A percentile compares a stretch with the other conserved stretches of the same genome.
Evolutionary conservation across 2,888 invertebrate species (phyloP).

Genomic region (Agrilus mali): DNA sequence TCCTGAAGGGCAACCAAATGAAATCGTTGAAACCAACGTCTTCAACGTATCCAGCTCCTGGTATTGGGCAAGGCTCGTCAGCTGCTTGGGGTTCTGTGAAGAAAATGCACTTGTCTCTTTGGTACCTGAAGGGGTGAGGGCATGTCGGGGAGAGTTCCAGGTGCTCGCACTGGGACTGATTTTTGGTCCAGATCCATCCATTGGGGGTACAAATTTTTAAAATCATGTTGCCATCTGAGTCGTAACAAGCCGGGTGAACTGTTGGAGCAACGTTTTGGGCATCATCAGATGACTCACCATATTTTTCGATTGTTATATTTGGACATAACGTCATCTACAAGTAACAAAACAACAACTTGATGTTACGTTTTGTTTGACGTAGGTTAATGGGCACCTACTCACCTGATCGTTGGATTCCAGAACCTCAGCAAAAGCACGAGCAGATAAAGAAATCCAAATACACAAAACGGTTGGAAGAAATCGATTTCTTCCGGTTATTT

Average conservation of each 20-base stretch:
- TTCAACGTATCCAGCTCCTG: constrained; percentile 15
- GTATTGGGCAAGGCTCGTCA: constrained; percentile 17
- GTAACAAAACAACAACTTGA: too few relatives aligned
- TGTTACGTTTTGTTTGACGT: too few relatives aligned
- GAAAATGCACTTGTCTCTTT: constrained; percentile 23
- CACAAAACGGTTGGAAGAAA: too few relatives aligned
- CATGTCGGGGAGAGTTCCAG: constrained; percentile 14
- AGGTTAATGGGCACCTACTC: too few relatives aligned
- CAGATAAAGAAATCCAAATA: too few relatives aligned
- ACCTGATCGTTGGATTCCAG: too few relatives aligned
- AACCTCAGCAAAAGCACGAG: too few relatives aligned
- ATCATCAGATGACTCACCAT: too few relatives aligned
- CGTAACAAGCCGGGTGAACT: constrained; percentile 24
- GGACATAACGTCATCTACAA: too few relatives aligned
- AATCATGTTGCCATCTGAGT: constrained; percentile 18
- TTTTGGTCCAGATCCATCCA: constrained; percentile 20
- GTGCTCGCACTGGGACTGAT: constrained; percentile 16
- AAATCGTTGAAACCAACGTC: constrained; percentile 7
- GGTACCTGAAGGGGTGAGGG: constrained; percentile 15
- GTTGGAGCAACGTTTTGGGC: too few relatives aligned
- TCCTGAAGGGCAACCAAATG: constrained; percentile 21
- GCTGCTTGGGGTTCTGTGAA: constrained; percentile 22
- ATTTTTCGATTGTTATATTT: too few relatives aligned
- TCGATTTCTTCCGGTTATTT: too few relatives aligned
- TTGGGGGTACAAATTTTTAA: constrained; percentile 21